Evolutionary conservation across 2,888 invertebrate species (phyloP).

Genomic region (Amiota communis): DNA sequence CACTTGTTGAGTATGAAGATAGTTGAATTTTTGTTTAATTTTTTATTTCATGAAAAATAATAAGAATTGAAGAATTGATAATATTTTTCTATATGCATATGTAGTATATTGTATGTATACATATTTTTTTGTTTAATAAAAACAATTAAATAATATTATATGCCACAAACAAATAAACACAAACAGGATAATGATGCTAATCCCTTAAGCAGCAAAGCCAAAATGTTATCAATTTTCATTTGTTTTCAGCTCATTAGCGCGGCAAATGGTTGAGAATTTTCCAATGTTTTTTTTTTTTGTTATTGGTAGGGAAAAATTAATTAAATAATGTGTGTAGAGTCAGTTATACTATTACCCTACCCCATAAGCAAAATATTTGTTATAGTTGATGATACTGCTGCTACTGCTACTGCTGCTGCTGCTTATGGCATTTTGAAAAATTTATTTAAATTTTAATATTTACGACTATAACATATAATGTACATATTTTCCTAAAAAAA

Average conservation of each 20-base stretch:
- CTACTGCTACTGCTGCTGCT: neutral
- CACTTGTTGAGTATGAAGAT: no score
- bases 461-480: constrained; percentile 16
- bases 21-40: no score
- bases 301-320: constrained; percentile 31
- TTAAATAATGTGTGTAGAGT: no score
- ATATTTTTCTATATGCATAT: no score
- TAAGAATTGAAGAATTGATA: no score
- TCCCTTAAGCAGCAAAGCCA: constrained; percentile 53
- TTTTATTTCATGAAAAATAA: no score
- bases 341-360: no score
- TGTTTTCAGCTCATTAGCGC: constrained; percentile 62
- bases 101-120: no score
- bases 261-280: constrained; percentile 40
- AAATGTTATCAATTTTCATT: constrained; percentile 58
- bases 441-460: no score
- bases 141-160: constrained; percentile 58
- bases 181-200: constrained; percentile 61
- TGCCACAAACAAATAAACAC: constrained; percentile 52
- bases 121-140: constrained; percentile 46
- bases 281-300: constrained; percentile 16
- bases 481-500: constrained; percentile 53
- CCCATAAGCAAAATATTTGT: no score
- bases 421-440: constrained; percentile 44
- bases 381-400: no score